Base-by-base conservation (phyloP, 1,140 invertebrate species). In the Mercenaria mercenaria region DNA sequence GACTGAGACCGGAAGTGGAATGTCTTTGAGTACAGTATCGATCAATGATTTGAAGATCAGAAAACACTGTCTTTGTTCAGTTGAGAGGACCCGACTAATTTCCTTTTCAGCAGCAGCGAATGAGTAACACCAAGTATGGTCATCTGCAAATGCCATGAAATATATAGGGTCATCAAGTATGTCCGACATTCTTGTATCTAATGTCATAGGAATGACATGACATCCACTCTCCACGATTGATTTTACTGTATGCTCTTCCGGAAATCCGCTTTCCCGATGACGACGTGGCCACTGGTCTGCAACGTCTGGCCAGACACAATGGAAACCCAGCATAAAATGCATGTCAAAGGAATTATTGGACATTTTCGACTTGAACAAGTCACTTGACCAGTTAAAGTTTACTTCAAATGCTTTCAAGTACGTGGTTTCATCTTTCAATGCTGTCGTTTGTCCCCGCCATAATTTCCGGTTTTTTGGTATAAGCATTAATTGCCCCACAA, bases 11-110 rank as follows among this genome's bases (percentile, higher is more conserved):
- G 56, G 61, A 10, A 83, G 4, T 4, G 23, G 23, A 41, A 34
- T 26, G 29, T 41, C n/a, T 34, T 18, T 43, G 10, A 59, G 61
- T n/a, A 39, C 11, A 39, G 13, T 11, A 47, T 59, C 52, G 18
- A 43, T 59, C 18, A 67, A 15, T 15, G 26, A 20, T 34, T 41
- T 64, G 52, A 83, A 83, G 8, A 83, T 3, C n/a, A 83, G 52
- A 43, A 41, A 83, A 34, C 80, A 64, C 23, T 43, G 39, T 83
- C 80, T 37, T 52, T 83, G 80, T 41, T 83, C 80, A 64, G 34
- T 11, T 18, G 61, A 69, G 20, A 83, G 13, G 26, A 67, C 20
- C 1, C 56, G 41, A 26, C 56, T 26, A 67, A 83, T 61, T 56
- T 61, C 61, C 32, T 43, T 61, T 32, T 83, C 80, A 29, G 80